Conservation (phyloP, 2,888 invertebrate species). For the Pomacea canaliculata region DNA sequence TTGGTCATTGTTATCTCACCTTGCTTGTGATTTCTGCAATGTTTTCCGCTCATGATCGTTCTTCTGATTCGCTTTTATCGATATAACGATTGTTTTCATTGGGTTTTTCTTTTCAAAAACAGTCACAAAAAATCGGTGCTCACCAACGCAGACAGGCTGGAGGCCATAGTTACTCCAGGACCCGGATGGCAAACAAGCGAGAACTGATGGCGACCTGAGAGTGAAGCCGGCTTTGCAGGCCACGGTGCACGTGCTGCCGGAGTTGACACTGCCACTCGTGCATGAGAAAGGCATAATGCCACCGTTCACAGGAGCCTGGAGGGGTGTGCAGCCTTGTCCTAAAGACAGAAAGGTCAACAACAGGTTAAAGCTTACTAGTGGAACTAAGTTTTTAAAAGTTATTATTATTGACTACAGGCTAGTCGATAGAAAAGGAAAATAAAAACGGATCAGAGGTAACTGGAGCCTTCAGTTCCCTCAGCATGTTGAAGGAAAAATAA, state of each 20-base stretch:
- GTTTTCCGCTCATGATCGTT: no score
- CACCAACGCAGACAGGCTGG: conserved; percentile 43
- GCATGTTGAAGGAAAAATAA: not conserved
- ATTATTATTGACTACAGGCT: not conserved
- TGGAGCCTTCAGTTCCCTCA: not conserved
- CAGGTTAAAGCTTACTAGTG: not conserved
- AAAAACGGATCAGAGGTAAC: no score
- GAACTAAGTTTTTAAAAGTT: not conserved
- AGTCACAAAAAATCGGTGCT: not conserved
- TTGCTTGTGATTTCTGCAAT: no score
- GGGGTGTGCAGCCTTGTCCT: conserved; percentile 40
- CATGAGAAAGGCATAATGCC: conserved; percentile 40
- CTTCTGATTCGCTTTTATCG: no score
- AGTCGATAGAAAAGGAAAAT: no score
- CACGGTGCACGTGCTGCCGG: conserved; percentile 42
- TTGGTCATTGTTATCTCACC: no score
- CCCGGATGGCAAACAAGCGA: conserved; percentile 47
- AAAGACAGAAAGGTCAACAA: not conserved
- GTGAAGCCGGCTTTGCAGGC: conserved; percentile 48
- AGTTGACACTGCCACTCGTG: conserved; percentile 25
- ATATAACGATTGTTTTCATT: no score
- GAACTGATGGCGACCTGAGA: conserved; percentile 31
- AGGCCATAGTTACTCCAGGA: conserved; percentile 46
- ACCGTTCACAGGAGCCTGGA: conserved; percentile 37
- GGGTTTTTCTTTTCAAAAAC: no score